Base-by-base conservation (phyloP, 2,888 invertebrate species). In the Ctenicera cuprea region DNA sequence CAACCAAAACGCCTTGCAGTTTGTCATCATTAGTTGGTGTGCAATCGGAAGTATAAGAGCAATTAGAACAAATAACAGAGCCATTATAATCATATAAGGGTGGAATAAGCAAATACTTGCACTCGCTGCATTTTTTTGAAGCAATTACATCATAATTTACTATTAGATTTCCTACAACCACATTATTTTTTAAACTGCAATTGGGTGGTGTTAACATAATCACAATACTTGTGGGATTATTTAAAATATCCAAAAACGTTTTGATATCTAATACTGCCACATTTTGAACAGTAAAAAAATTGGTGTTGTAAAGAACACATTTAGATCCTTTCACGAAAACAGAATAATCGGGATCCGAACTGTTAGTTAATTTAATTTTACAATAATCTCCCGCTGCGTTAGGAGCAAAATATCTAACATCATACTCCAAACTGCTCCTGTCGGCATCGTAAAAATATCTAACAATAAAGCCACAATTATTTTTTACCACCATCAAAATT, bases 81-180 rank as follows among this genome's bases (percentile, higher is more conserved):
- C 22, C 38, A 5, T 57, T 33, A 20, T 50, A 64, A 37, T 71
- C 41, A 33, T 16, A 71, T 8, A 65, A n/a, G 0, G 71, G 71
- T 3, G 59, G 57, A 14, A 64, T 38, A 16, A 71, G 33, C 12
- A 50, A 71, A 12, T 65, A 33, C 11, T 14, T 37, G 38, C 71
- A 71, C 1, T 26, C n/a, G 1, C 12, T 4, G 16, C 71, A 71
- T 20, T 48, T 64, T 33, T 61, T 14, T 8, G 71, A 22, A 20
- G 48, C 57, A 4, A 71, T 20, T 18, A 43, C 4, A 7, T 71
- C 7, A 9, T 48, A 48, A 18, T 48, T 48, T 11, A 48, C 14
- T 7, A n/a, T 11, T 1, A 7, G 14, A 8, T 16, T 8, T n/a
- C n/a, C n/a, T n/a, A n/a, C n/a, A n/a, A n/a, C n/a, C n/a, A n/a